Percentiles rank a stretch among this genome's conserved stretches.
phyloP scores from a whole-genome alignment of 2,113 vertebrate genomes.

The Sinocyclocheilus maitianheensis region DNA sequence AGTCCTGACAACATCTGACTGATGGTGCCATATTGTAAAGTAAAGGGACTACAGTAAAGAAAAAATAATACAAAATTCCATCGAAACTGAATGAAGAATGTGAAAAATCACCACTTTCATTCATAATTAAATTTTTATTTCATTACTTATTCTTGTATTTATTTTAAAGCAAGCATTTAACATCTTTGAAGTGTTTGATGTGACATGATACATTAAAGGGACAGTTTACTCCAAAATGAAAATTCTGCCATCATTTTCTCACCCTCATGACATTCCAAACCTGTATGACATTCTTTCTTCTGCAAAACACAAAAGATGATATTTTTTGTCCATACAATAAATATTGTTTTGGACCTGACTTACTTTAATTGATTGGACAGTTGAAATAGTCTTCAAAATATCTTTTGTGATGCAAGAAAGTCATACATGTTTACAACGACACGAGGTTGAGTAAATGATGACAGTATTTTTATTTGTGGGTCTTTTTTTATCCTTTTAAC shows the following conservation, averaged over 20 bases:
- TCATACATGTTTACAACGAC: background rate
- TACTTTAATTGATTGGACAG: background rate
- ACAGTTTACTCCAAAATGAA: background rate
- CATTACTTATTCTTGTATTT: background rate
- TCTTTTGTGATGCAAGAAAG: background rate
- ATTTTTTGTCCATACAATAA: background rate
- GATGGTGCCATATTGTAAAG: background rate
- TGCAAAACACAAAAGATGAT: background rate
- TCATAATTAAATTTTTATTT: background rate
- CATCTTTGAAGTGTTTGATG: background rate
- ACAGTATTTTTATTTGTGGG: background rate
- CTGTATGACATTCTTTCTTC: background rate
- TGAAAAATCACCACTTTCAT: background rate
- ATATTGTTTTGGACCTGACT: background rate
- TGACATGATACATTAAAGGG: background rate
- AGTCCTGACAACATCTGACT: constrained; percentile 27
- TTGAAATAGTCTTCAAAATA: background rate
- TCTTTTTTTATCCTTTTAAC: background rate
- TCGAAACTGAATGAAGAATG: background rate
- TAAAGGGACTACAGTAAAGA: constrained; percentile 21
- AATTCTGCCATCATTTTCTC: background rate
- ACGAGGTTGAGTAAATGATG: background rate
- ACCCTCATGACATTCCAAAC: background rate
- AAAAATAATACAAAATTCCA: background rate
- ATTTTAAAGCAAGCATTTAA: background rate